A percentile compares a stretch with the other conserved stretches of the same genome.
Evolutionary conservation across 1,140 invertebrate genomes (phyloP).

Genomic region (Heliconius himera): DNA sequence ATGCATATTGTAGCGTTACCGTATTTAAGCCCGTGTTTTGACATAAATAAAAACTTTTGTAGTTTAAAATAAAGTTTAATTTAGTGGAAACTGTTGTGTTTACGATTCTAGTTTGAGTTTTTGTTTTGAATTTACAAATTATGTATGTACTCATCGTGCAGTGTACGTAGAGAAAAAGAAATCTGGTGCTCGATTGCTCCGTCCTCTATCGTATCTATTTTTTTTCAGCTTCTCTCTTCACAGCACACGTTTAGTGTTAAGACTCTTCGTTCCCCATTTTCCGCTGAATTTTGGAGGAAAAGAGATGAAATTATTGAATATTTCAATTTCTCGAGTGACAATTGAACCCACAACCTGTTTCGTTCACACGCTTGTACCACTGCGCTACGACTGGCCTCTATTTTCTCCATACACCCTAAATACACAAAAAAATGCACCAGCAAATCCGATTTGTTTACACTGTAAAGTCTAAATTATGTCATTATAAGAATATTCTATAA

Average conservation of each 20-base stretch:
- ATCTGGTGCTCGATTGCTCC: no score
- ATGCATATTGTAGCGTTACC: neutral
- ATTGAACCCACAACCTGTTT: no score
- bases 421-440: neutral
- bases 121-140: neutral
- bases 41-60: constrained; percentile 30
- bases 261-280: no score
- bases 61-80: constrained; percentile 69
- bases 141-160: no score
- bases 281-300: no score
- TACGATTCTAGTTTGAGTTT: constrained; percentile 37
- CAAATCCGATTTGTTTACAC: constrained; percentile 46
- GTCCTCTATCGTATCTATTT: no score
- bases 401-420: neutral
- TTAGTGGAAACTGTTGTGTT: constrained; percentile 51
- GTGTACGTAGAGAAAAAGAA: no score
- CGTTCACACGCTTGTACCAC: no score
- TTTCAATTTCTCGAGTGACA: no score
- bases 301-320: no score
- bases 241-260: no score
- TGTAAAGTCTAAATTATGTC: constrained; percentile 32
- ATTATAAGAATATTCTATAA: constrained; percentile 50
- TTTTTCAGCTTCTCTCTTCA: no score
- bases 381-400: neutral
- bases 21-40: constrained; percentile 39